phyloP scores from a whole-genome alignment of 2,113 vertebrate genomes.

The Xyrauchen texanus region DNA sequence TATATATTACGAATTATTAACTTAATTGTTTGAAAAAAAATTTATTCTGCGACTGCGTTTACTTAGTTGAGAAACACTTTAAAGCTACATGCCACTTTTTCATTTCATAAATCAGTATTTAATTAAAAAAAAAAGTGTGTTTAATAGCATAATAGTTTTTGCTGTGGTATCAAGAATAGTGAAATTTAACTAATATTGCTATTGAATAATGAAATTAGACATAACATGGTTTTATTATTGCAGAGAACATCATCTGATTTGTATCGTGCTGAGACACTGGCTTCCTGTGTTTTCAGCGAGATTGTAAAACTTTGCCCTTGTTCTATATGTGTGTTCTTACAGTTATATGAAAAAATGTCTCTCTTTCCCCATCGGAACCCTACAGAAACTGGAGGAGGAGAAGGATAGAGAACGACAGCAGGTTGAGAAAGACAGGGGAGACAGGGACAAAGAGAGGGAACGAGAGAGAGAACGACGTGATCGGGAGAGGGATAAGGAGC shows the following conservation, averaged over 20 bases:
- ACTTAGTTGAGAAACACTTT: no score
- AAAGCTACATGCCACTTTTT: no score
- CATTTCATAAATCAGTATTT: no score
- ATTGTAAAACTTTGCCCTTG: slow-evolving; percentile 15
- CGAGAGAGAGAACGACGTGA: slow-evolving; percentile 82
- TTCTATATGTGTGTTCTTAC: slow-evolving; percentile 36
- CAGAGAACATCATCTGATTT: background rate
- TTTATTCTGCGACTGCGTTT: no score
- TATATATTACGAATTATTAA: no score
- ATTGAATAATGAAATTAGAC: no score
- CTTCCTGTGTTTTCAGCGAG: slow-evolving; percentile 13
- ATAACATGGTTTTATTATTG: no score
- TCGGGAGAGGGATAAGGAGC: slow-evolving; percentile 91
- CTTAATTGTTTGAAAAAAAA: no score
- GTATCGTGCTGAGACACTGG: background rate
- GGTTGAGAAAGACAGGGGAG: slow-evolving; percentile 88
- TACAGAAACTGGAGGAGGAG: slow-evolving; percentile 99
- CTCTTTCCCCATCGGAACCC: slow-evolving; percentile 78
- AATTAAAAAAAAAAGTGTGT: no score
- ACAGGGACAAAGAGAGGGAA: slow-evolving; percentile 74
- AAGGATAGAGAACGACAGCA: slow-evolving; percentile 92
- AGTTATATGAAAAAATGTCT: slow-evolving; percentile 66
- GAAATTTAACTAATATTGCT: no score
- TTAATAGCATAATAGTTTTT: no score
- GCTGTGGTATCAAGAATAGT: no score